Evolutionary conservation across 2,113 vertebrate species (phyloP).

Genomic region (Entosphenus tridentatus): DNA sequence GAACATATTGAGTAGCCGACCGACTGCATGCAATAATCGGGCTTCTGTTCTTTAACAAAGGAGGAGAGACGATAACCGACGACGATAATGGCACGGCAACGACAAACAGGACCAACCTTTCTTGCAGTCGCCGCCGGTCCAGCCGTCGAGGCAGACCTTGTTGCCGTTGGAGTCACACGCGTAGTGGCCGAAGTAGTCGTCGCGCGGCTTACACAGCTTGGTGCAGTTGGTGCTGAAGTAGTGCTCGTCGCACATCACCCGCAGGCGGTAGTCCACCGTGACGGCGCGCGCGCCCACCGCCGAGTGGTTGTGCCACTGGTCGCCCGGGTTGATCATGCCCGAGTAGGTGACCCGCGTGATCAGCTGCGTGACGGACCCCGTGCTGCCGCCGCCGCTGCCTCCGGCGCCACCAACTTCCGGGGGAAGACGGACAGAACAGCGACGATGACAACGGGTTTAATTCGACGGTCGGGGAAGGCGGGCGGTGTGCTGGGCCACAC

Average conservation of each 20-base stretch:
- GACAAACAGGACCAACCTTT: background rate
- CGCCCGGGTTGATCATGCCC: conserved; percentile 70
- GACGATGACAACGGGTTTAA: too few species aligned
- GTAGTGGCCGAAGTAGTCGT: conserved; percentile 4
- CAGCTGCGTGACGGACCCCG: conserved; percentile 16
- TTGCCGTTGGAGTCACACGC: background rate
- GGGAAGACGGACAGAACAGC: too few species aligned
- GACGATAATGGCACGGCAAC: background rate
- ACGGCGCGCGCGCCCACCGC: conserved; percentile 33
- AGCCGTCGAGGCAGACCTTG: conserved; percentile 5
- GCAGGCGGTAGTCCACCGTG: conserved; percentile 11
- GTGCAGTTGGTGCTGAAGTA: conserved; percentile 5
- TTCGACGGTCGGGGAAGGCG: too few species aligned
- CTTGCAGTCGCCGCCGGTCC: background rate
- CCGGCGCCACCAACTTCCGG: too few species aligned
- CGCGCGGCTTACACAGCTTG: background rate
- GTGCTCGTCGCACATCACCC: background rate
- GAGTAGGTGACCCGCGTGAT: conserved; percentile 49
- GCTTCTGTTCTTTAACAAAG: background rate
- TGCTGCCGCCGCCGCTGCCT: too few species aligned
- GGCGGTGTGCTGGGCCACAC: too few species aligned
- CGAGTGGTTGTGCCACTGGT: conserved; percentile 39
- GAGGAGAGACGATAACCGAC: background rate
- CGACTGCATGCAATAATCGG: background rate
- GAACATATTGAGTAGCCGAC: background rate